These are phyloP conservation scores for Formica selysi DNA, from an alignment of 1,140 invertebrate genomes.

Conservation along the genomic window DNA sequence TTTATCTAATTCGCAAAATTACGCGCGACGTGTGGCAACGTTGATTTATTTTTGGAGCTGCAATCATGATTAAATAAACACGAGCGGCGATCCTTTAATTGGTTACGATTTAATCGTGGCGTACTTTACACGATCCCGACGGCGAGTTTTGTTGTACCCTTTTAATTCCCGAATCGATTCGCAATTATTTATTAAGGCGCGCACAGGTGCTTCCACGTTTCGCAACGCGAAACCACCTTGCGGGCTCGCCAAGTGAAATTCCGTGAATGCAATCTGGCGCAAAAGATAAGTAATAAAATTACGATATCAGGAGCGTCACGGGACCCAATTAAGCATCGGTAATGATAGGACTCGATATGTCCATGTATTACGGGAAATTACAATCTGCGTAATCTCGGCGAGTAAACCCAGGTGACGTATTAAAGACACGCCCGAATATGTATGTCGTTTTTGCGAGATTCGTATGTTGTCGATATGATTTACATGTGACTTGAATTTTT, in stretches of 20 bases:
- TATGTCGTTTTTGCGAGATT: background rate
- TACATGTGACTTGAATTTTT: background rate
- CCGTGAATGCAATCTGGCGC: conserved; percentile 21
- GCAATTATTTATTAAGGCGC: conserved; percentile 29
- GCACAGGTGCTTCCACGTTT: conserved; percentile 53
- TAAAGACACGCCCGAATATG: background rate
- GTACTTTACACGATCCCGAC: conserved; percentile 9
- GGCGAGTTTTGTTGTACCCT: background rate
- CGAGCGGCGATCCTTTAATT: conserved; percentile 17
- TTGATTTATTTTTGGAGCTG: conserved; percentile 3
- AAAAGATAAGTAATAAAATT: conserved; percentile 60
- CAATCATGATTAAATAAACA: conserved; percentile 13
- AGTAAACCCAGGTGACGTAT: background rate
- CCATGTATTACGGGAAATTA: conserved; percentile 55
- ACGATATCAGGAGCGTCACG: conserved; percentile 58
- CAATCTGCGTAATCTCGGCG: conserved; percentile 19
- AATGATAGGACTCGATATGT: conserved; percentile 43
- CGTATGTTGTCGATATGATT: background rate
- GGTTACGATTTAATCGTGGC: conserved; percentile 26
- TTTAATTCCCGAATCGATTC: conserved; percentile 33
- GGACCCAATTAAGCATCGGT: conserved; percentile 59
- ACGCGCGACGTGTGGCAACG: background rate
- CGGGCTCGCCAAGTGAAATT: conserved; percentile 24
- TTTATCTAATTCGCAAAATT: background rate
- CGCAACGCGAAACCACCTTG: conserved; percentile 33